Evolutionary conservation across 1,140 invertebrate species (phyloP).

Genomic region (Polyergus mexicanus): DNA sequence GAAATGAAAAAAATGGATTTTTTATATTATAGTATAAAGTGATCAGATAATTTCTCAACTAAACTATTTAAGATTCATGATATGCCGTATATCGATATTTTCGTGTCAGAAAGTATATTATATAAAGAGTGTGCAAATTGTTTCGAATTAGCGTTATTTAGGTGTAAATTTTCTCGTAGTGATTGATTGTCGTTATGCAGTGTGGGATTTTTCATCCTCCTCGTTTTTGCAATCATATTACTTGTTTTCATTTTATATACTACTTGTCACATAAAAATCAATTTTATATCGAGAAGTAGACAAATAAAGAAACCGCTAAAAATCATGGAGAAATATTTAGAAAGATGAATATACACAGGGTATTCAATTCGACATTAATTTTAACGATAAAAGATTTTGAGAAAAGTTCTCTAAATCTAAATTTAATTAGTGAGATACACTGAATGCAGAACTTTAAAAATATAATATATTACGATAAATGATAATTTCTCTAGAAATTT

Average conservation of each 20-base stretch:
- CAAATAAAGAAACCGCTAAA: neutral
- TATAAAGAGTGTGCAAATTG: neutral
- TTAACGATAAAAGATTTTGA: neutral
- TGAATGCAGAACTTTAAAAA: neutral
- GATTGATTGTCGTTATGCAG: conserved; percentile 16
- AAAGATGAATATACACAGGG: neutral
- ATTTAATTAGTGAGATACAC: neutral
- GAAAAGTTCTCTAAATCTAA: neutral
- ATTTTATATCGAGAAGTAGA: conserved; percentile 47
- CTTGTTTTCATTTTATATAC: conserved; percentile 13
- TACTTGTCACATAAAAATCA: conserved; percentile 40
- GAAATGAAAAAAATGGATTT: neutral
- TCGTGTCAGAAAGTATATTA: conserved; percentile 26
- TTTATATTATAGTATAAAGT: neutral
- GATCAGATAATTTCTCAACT: neutral
- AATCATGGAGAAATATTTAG: conserved; percentile 9
- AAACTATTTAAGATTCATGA: neutral
- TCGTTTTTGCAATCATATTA: conserved; percentile 64
- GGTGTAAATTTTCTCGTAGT: conserved; percentile 11
- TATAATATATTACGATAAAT: neutral
- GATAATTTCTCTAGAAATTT: neutral
- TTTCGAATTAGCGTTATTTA: neutral
- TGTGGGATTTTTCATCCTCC: conserved; percentile 46
- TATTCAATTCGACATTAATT: neutral
- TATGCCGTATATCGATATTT: neutral